phyloP scores from a whole-genome alignment of 1,140 invertebrate species.

The Anagrus nilaparvatae region DNA sequence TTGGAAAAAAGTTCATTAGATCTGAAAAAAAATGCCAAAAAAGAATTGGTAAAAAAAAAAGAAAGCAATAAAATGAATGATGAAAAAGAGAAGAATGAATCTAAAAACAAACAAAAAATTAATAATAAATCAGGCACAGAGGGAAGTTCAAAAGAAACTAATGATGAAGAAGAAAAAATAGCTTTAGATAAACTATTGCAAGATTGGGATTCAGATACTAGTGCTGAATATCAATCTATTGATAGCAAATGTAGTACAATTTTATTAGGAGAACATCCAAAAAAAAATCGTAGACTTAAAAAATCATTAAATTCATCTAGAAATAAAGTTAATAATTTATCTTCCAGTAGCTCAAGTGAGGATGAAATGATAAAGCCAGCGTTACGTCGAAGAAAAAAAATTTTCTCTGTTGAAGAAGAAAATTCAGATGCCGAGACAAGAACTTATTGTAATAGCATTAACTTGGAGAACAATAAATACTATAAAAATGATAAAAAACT shows the following conservation, averaged over 20 bases:
- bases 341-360: no score
- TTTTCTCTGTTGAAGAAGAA: no score
- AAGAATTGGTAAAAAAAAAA: neutral
- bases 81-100: neutral
- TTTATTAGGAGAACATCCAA: neutral
- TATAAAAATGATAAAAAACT: constrained; percentile 24
- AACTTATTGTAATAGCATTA: constrained; percentile 1
- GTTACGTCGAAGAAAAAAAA: constrained; percentile 3
- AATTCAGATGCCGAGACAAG: no score
- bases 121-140: no score
- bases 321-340: no score
- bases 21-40: neutral
- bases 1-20: neutral
- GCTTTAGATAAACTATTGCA: neutral
- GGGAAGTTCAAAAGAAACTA: neutral
- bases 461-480: constrained; percentile 15
- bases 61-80: neutral
- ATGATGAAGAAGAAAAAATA: neutral
- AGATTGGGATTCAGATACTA: constrained; percentile 4
- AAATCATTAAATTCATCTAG: no score
- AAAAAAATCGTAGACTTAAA: constrained; percentile 9
- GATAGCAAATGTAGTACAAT: neutral
- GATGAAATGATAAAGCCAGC: constrained; percentile 6
- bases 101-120: neutral
- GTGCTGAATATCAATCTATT: neutral